phyloP scores from a whole-genome alignment of 1,140 invertebrate species.

The Ooceraea biroi region DNA sequence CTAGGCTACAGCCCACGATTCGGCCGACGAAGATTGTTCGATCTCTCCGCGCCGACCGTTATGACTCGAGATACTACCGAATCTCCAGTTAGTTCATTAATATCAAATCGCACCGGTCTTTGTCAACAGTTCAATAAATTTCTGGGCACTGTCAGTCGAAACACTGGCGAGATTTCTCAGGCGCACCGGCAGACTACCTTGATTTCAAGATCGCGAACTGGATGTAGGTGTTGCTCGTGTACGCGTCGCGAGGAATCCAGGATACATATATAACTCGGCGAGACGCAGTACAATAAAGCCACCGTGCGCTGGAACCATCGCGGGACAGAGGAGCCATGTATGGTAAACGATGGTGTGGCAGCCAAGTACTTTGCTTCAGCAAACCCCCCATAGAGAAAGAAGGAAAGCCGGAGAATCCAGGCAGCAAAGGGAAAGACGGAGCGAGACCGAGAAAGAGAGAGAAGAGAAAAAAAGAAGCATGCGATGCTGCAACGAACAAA shows the following conservation, averaged over 20 bases:
- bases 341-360: constrained; percentile 72
- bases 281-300: constrained; percentile 67
- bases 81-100: not conserved
- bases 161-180: constrained; percentile 22
- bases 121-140: not conserved
- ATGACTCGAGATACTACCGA: not conserved
- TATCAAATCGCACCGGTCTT: not conserved
- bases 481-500: constrained; percentile 19
- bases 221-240: constrained; percentile 61
- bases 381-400: constrained; percentile 67
- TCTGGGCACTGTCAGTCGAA: not conserved
- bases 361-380: constrained; percentile 56
- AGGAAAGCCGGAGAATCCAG: not conserved
- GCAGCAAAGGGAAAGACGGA: not conserved
- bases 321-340: constrained; percentile 71
- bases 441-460: constrained; percentile 4
- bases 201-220: constrained; percentile 40
- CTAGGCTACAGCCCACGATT: constrained; percentile 14
- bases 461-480: not conserved
- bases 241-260: constrained; percentile 63
- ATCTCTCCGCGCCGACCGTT: constrained; percentile 8
- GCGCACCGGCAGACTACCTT: not conserved
- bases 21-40: not conserved
- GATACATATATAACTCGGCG: constrained; percentile 66
- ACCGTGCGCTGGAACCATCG: constrained; percentile 54